Base-by-base conservation (phyloP, 1,140 invertebrate species). In the Eumeta japonica region DNA sequence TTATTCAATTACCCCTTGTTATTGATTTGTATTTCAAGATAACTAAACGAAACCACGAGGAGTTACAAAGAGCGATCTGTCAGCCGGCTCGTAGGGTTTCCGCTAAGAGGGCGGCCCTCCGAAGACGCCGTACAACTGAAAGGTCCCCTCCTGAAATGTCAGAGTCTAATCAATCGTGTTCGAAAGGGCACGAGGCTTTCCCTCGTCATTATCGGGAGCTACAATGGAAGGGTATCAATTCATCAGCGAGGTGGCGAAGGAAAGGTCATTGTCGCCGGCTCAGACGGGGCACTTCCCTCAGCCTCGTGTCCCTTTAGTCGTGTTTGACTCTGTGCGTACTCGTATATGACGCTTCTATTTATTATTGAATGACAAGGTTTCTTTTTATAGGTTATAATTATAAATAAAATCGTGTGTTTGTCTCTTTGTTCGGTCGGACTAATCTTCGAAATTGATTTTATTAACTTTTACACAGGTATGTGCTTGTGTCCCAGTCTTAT, bases 131-230 rank as follows among this genome's bases (percentile, higher is more conserved):
- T 50, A 56, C 37, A 50, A 50, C 51, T 48, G 46, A 55, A 52
- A 58, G 56, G 58, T 54, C n/a, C n/a, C n/a, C n/a, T n/a, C 42
- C 55, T 53, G 52, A 65, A 68, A 68, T 63, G 62, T 60, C 56
- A 50, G 49, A n/a, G n/a, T n/a, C 58, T 65, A 63, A 65, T 68
- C 62, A 62, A 68, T 62, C 52, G 58, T 43, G n/a, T n/a, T n/a
- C n/a, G n/a, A 54, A 67, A 64, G 60, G 60, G 55, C 58, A 52
- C 39, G 31, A 41, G 46, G n/a, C n/a, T n/a, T n/a, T 42, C 44
- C 58, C 48, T 60, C 54, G 54, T 54, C 40, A 46, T 51, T 46
- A 62, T 55, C 62, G 58, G 59, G 46, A 62, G 50, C 46, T 50
- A 12, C 31, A 37, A 44, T n/a, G 11, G 18, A 18, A 48, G 48